phyloP scores from a whole-genome alignment of 2,797 vertebrate genomes.

The Rhinogobio ventralis region DNA sequence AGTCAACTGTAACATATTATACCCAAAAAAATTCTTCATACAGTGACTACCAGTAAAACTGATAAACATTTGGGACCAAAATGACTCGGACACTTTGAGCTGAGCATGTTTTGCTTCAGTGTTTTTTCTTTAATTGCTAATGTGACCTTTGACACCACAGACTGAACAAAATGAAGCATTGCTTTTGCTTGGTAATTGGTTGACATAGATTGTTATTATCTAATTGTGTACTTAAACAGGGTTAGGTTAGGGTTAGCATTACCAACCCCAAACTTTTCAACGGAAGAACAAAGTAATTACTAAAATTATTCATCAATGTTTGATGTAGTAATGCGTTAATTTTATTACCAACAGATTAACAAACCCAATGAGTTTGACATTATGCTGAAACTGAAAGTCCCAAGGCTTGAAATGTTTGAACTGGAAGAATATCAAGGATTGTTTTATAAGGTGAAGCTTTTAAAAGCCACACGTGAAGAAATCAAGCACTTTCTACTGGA shows the following conservation, averaged over 20 bases:
- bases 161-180: no score
- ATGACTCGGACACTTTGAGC: no score
- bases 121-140: no score
- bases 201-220: no score
- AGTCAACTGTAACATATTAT: no score
- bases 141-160: no score
- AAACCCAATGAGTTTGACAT: constrained; percentile 72
- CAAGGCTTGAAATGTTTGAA: constrained; percentile 32
- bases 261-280: background rate
- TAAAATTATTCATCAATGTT: background rate
- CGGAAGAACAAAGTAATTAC: background rate
- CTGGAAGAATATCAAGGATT: constrained; percentile 62
- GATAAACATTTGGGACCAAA: no score
- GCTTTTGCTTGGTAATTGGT: no score
- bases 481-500: constrained; percentile 70
- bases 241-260: background rate
- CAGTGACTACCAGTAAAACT: no score
- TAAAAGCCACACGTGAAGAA: constrained; percentile 40
- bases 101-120: no score
- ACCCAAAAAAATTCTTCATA: no score
- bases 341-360: constrained; percentile 60
- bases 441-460: constrained; percentile 66
- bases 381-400: constrained; percentile 64
- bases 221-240: no score
- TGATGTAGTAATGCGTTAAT: background rate